Evolutionary conservation across 37 sponge, comb jelly and placozoan genomes (phyloP), one percentile per base, ranked within the genome.

Genomic region (Geodia barretti): DNA sequence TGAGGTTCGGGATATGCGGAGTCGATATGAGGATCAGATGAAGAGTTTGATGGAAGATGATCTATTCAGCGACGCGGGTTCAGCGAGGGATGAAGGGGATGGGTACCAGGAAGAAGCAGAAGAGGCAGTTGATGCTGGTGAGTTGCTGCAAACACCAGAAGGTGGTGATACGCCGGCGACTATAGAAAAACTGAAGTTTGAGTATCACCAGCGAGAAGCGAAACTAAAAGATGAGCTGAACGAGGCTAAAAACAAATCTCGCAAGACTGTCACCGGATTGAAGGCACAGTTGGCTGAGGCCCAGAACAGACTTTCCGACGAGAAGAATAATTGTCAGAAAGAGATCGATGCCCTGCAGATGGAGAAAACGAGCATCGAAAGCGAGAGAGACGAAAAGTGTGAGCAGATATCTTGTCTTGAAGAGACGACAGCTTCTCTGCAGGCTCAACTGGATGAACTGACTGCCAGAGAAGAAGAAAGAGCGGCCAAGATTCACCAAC

Each of bases 21-120:
- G 75, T 8, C 69, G 68, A 0, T 87, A 79, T 75, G 81, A 92
- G 71, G 80, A 92, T 29, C 88, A 87, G 72, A 60, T 86, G 37
- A 83, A 84, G 68, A 87, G 80, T 41, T 40, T 92, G 39, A 61
- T 83, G 75, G 87, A 79, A 25, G 66, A 74, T 20, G 82, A 82
- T 25, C 32, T 60, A n/a, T 79, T 75, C 79, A 78, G 68, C 8
- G 88, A 74, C 39, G 43, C 25, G 1, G 79, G 72, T 17, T 60
- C 41, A n/a, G 66, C 20, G 8, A 65, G 35, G 1, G 68, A 41
- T 25, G 70, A 67, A 9, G 25, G 4, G 43, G 58, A 37, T 5
- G 24, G 24, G 21, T 41, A 28, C 23, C 31, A 61, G 33, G 62
- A 29, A n/a, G 31, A 40, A 26, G 74, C 32, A 34, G 41, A 65